Evolutionary conservation across 1,140 invertebrate species (phyloP).

Genomic region (Brachionus angularis): DNA sequence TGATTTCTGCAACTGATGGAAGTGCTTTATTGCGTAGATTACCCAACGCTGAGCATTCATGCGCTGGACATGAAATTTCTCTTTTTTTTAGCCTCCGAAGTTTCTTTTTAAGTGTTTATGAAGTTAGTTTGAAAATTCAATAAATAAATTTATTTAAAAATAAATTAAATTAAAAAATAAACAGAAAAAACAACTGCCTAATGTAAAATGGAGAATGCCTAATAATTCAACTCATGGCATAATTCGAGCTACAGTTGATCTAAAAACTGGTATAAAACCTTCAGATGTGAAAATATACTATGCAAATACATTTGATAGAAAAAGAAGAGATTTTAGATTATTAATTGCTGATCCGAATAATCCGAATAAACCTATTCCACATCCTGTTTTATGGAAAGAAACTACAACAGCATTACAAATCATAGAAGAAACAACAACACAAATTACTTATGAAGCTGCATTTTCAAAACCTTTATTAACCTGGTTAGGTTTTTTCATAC

Average conservation of each 20-base stretch:
- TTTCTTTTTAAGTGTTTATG: constrained; percentile 48
- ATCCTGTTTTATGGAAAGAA: constrained; percentile 45
- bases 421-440: constrained; percentile 40
- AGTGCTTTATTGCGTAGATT: constrained; percentile 39
- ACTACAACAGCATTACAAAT: not conserved
- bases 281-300: constrained; percentile 47
- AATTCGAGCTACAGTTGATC: constrained; percentile 46
- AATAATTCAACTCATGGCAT: constrained; percentile 38
- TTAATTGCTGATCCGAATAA: constrained; percentile 48
- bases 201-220: not conserved
- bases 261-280: constrained; percentile 46
- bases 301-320: constrained; percentile 48
- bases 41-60: constrained; percentile 51
- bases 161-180: not conserved
- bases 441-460: constrained; percentile 46
- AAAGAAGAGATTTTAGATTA: constrained; percentile 50
- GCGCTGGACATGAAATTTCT: constrained; percentile 49
- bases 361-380: constrained; percentile 48
- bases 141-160: constrained; percentile 33
- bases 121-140: constrained; percentile 45
- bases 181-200: constrained; percentile 17
- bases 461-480: constrained; percentile 47
- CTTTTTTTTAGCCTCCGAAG: constrained; percentile 48
- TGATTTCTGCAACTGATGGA: constrained; percentile 16
- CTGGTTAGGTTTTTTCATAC: constrained; percentile 50